A percentile compares a stretch with the other conserved stretches of the same genome.
Conservation (phyloP, 2,888 invertebrate species). For the Ypsolopha scabrella region DNA sequence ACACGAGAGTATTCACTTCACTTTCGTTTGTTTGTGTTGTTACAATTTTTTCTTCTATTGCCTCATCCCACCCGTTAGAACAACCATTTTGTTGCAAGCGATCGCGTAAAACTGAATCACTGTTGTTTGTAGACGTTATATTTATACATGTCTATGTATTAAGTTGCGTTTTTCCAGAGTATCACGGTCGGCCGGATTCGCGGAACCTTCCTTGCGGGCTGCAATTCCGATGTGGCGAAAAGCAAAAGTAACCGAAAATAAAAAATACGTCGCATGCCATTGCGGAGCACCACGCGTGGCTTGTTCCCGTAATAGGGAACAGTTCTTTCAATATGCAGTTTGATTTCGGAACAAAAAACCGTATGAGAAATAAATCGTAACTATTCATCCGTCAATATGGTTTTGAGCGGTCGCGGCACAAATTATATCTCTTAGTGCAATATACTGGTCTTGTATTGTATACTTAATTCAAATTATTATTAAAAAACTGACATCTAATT, state of each 20-base stretch:
- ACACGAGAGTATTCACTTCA: constrained; percentile 38
- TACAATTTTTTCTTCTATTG: neutral
- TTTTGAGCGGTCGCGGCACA: too few species aligned
- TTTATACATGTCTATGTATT: constrained; percentile 62
- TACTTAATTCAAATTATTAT: too few species aligned
- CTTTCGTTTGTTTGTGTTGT: constrained; percentile 31
- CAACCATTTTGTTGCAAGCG: constrained; percentile 63
- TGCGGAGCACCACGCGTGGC: constrained; percentile 32
- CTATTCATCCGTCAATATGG: too few species aligned
- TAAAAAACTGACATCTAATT: too few species aligned
- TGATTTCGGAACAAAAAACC: too few species aligned
- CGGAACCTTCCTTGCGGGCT: constrained; percentile 32
- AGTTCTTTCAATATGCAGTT: too few species aligned
- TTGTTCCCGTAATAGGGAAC: constrained; percentile 45
- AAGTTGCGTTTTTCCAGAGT: constrained; percentile 60
- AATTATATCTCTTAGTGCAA: too few species aligned
- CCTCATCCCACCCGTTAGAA: constrained; percentile 31
- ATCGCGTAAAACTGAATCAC: constrained; percentile 65
- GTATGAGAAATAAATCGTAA: too few species aligned
- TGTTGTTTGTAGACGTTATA: constrained; percentile 49
- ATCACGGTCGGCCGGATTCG: constrained; percentile 46
- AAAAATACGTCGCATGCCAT: constrained; percentile 29
- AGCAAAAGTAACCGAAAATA: constrained; percentile 34
- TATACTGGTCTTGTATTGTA: too few species aligned
- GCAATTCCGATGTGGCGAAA: constrained; percentile 50